Percentiles rank a stretch among this genome's conserved stretches.
Evolutionary conservation across 2,888 invertebrate species (phyloP).

Genomic region (Ormyrus labotus): DNA sequence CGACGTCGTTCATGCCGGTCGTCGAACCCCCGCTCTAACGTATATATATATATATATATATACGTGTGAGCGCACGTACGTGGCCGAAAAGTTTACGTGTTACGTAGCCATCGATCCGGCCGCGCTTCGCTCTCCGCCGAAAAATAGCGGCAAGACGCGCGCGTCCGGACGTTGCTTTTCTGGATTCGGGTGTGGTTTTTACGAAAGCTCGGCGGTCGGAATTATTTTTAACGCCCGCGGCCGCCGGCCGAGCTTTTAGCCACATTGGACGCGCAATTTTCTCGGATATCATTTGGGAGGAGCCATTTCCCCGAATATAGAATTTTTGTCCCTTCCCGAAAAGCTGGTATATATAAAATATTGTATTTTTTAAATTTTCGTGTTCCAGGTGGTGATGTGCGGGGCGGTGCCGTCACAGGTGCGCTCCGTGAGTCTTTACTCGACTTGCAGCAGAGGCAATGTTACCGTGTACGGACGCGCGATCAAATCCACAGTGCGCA

Average conservation of each 20-base stretch:
- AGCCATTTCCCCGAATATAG: too few relatives aligned
- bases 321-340: too few relatives aligned
- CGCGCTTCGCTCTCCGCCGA: not conserved
- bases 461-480: conserved; percentile 82
- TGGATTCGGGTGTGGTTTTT: not conserved
- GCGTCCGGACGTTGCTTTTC: too few relatives aligned
- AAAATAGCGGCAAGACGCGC: not conserved
- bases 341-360: too few relatives aligned
- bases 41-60: not conserved
- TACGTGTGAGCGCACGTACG: not conserved
- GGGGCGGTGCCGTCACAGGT: conserved; percentile 85
- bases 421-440: conserved; percentile 84
- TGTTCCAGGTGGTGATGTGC: conserved; percentile 83
- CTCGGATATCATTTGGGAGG: too few relatives aligned
- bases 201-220: not conserved
- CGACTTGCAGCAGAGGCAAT: conserved; percentile 82
- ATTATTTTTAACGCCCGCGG: not conserved
- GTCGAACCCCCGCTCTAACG: conserved; percentile 57
- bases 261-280: not conserved
- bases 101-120: conserved; percentile 36
- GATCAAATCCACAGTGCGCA: conserved; percentile 80
- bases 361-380: not conserved
- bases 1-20: conserved; percentile 61
- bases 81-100: conserved; percentile 40
- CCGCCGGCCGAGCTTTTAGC: conserved; percentile 2